A percentile compares a stretch with the other conserved stretches of the same genome.
phyloP scores from a whole-genome alignment of 2,888 invertebrate species.

The Crossocerus cetratus region DNA sequence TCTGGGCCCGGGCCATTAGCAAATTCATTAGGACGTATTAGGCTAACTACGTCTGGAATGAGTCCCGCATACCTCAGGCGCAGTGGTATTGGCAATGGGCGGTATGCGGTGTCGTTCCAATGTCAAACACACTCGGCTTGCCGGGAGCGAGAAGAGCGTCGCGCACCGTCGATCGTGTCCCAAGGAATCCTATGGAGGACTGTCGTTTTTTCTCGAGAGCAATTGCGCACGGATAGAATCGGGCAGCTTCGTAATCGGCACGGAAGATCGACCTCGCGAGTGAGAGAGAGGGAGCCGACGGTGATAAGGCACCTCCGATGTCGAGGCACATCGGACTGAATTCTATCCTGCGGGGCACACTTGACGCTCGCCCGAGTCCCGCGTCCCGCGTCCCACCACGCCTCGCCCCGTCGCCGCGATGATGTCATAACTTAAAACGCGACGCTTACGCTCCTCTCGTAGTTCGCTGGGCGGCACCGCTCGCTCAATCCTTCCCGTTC shows the following conservation, averaged over 20 bases:
- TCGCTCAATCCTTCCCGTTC: neutral
- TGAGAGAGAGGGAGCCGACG: conserved; percentile 15
- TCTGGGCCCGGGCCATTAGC: too few species aligned
- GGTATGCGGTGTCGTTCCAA: too few species aligned
- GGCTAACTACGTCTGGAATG: too few species aligned
- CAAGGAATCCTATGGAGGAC: neutral
- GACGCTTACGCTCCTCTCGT: conserved; percentile 59
- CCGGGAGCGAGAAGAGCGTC: too few species aligned
- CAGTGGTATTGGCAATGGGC: too few species aligned
- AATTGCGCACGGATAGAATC: neutral
- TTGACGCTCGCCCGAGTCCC: conserved; percentile 57
- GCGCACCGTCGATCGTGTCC: neutral
- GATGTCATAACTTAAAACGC: conserved; percentile 74
- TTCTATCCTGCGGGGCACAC: conserved; percentile 31
- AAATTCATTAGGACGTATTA: too few species aligned
- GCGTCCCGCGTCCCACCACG: conserved; percentile 25
- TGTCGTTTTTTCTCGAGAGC: neutral
- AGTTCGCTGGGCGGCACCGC: conserved; percentile 38
- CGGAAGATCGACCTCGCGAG: neutral
- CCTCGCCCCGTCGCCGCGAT: conserved; percentile 53
- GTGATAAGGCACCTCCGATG: conserved; percentile 1
- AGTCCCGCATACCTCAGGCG: too few species aligned
- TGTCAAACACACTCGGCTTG: too few species aligned
- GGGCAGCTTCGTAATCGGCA: neutral
- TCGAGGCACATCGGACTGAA: conserved; percentile 3